These are phyloP conservation scores for Plebejus anna DNA, from an alignment of 2,888 invertebrate genomes.

Conservation along the genomic window DNA sequence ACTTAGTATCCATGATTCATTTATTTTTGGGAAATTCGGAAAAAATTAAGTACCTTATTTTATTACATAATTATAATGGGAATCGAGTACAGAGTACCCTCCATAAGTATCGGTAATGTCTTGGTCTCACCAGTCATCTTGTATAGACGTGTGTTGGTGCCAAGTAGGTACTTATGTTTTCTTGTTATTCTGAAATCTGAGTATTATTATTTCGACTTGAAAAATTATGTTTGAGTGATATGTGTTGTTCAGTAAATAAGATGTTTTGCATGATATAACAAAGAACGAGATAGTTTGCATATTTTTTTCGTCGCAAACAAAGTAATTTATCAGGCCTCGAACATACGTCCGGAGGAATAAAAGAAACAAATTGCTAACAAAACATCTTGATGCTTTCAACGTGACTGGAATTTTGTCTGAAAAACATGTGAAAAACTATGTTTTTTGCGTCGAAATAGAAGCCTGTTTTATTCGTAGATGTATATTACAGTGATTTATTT, in stretches of 20 bases:
- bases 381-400: conserved; percentile 25
- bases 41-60: no score
- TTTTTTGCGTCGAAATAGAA: not conserved
- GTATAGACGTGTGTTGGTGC: no score
- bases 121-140: no score
- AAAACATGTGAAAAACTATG: not conserved
- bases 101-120: no score
- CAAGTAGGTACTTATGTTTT: no score
- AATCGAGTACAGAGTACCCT: no score
- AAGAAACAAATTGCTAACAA: conserved; percentile 19
- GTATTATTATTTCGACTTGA: not conserved
- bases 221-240: not conserved
- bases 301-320: conserved; percentile 18
- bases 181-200: no score
- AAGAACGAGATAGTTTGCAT: conserved; percentile 9
- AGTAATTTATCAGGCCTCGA: conserved; percentile 26
- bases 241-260: not conserved
- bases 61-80: no score
- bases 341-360: conserved; percentile 20
- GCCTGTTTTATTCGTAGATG: not conserved
- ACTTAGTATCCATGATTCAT: no score
- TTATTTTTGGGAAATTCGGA: no score
- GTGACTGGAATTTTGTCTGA: conserved; percentile 16
- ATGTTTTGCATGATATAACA: conserved; percentile 7
- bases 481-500: not conserved